Percentiles rank a stretch among this genome's conserved stretches.
phyloP scores from a whole-genome alignment of 2,888 invertebrate species.

The Pegoplata infirma region DNA sequence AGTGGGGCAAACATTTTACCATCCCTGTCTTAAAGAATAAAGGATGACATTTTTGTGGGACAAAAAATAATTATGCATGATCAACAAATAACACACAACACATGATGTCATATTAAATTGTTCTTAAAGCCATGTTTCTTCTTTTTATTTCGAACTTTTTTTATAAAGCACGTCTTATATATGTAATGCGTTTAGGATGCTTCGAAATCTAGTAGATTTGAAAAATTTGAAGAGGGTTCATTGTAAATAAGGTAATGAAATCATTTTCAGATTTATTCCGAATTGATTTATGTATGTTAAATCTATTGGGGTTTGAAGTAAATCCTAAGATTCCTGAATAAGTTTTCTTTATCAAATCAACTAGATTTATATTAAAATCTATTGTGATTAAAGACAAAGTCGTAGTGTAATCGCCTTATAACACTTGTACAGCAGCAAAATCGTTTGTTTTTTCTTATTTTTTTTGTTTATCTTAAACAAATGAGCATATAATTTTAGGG shows the following conservation, averaged over 20 bases:
- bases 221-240: too few relatives aligned
- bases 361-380: background rate
- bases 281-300: too few relatives aligned
- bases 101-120: conserved; percentile 39
- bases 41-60: background rate
- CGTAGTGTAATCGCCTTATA: background rate
- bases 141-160: background rate
- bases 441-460: background rate
- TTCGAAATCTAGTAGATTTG: background rate
- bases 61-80: conserved; percentile 7
- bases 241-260: too few relatives aligned
- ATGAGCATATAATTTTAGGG: conserved; percentile 42
- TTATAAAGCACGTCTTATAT: conserved; percentile 44
- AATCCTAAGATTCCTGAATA: too few relatives aligned
- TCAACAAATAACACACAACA: conserved; percentile 7
- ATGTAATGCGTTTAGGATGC: background rate
- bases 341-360: background rate
- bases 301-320: too few relatives aligned
- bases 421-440: conserved; percentile 4
- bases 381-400: background rate
- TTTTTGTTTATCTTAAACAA: conserved; percentile 8
- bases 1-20: background rate
- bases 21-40: background rate
- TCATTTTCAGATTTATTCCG: too few relatives aligned
- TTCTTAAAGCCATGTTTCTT: conserved; percentile 35